These are phyloP conservation scores for Tamias sibiricus DNA, from an alignment of 2,113 vertebrate species.

Conservation along the genomic window DNA sequence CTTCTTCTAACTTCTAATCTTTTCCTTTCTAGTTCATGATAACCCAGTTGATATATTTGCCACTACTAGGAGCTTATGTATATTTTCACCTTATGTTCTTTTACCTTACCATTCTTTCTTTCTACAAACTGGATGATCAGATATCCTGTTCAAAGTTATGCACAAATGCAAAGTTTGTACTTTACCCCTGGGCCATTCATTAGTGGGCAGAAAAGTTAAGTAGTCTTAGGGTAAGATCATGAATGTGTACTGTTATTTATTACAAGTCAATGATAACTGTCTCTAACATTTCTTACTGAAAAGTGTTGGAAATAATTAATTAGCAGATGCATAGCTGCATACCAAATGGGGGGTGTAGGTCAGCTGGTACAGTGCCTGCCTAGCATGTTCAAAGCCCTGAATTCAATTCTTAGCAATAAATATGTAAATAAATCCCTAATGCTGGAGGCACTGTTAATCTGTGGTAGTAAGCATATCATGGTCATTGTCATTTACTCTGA, in stretches of 20 bases:
- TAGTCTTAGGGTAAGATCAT: not conserved
- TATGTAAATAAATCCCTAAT: too few relatives aligned
- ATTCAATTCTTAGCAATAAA: too few relatives aligned
- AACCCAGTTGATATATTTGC: not conserved
- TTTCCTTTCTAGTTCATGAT: not conserved
- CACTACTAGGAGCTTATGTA: not conserved
- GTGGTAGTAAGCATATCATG: not conserved
- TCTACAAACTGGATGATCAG: not conserved
- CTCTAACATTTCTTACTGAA: not conserved
- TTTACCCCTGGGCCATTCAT: not conserved
- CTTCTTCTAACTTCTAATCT: not conserved
- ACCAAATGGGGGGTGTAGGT: not conserved
- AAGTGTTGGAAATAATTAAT: conserved; percentile 32
- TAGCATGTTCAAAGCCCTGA: too few relatives aligned
- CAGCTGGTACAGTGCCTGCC: too few relatives aligned
- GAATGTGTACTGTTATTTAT: not conserved
- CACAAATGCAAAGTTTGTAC: not conserved
- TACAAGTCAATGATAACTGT: not conserved
- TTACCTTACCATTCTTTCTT: not conserved
- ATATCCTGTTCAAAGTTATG: not conserved
- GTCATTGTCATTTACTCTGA: not conserved
- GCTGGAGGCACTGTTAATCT: not conserved
- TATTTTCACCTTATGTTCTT: not conserved
- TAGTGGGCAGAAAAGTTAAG: not conserved
- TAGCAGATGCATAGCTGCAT: not conserved